A percentile compares a stretch with the other conserved stretches of the same genome.
phyloP scores from a whole-genome alignment of 2,113 vertebrate species.

The Clarias gariepinus region DNA sequence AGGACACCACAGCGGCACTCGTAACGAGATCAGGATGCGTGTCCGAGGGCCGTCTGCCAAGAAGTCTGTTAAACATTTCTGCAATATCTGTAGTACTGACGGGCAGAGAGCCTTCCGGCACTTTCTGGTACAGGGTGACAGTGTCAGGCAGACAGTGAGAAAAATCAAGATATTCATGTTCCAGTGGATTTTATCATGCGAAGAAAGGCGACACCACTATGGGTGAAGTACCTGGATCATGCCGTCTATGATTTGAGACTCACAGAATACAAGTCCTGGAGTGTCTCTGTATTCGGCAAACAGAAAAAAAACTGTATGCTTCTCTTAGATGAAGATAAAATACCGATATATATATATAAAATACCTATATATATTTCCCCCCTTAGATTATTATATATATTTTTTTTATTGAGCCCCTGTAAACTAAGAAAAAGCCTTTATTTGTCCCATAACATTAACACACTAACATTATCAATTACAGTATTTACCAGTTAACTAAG shows the following conservation, averaged over 20 bases:
- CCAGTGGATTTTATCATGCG: background rate
- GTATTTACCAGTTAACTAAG: no score
- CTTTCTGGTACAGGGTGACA: background rate
- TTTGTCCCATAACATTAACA: no score
- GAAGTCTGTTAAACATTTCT: conserved; percentile 6
- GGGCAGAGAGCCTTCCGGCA: conserved; percentile 5
- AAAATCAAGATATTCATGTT: conserved; percentile 12
- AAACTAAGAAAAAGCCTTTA: no score
- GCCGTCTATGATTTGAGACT: background rate
- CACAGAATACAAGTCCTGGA: background rate
- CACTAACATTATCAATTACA: no score
- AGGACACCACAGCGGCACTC: background rate
- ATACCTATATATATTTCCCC: no score
- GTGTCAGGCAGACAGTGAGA: background rate
- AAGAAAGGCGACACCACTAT: background rate
- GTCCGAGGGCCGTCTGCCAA: conserved; percentile 10
- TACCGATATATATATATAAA: no score
- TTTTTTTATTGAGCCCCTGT: no score
- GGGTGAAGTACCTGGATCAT: background rate
- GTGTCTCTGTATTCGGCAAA: background rate
- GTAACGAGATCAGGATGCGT: conserved; percentile 9
- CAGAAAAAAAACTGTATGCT: background rate
- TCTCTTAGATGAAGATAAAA: background rate
- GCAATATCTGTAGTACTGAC: conserved; percentile 13
- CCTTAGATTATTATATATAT: no score